phyloP scores from a whole-genome alignment of 92 coral and sea anemone species.

The Siderastrea radians region DNA sequence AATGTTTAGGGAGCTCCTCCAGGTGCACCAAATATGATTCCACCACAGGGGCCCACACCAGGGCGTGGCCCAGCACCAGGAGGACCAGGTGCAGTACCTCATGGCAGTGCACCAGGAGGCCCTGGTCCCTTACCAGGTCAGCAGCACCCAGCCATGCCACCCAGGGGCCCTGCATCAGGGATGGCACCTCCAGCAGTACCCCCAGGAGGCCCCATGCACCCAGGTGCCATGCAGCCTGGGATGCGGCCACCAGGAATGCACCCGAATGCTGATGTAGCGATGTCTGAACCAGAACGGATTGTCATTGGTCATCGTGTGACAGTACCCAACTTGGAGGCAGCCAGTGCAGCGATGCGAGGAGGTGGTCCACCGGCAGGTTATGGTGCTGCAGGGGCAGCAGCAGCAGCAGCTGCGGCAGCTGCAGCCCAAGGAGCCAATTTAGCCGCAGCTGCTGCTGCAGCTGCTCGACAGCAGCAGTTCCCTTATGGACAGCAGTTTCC shows the following conservation, averaged over 20 bases:
- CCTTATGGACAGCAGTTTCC: conserved; percentile 89
- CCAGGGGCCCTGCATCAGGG: conserved; percentile 50
- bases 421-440: conserved; percentile 63
- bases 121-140: conserved; percentile 57
- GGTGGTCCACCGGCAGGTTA: conserved; percentile 68
- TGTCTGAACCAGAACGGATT: conserved; percentile 79
- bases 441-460: conserved; percentile 80
- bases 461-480: conserved; percentile 86
- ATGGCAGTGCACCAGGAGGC: conserved; percentile 28
- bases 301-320: conserved; percentile 89
- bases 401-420: conserved; percentile 80
- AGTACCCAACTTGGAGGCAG: conserved; percentile 86
- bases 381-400: conserved; percentile 77
- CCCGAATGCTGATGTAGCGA: conserved; percentile 52
- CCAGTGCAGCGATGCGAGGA: conserved; percentile 66
- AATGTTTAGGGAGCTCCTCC: conserved; percentile 45
- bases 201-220: conserved; percentile 51
- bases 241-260: conserved; percentile 73
- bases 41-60: conserved; percentile 66
- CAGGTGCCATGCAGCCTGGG: conserved; percentile 51
- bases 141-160: conserved; percentile 50
- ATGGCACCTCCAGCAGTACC: conserved; percentile 43
- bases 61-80: conserved; percentile 40
- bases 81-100: conserved; percentile 48
- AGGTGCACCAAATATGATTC: conserved; percentile 56